Percentiles rank a stretch among this genome's conserved stretches.
Conservation (phyloP, 2,888 invertebrate genomes). For the Cyaniris semiargus region DNA sequence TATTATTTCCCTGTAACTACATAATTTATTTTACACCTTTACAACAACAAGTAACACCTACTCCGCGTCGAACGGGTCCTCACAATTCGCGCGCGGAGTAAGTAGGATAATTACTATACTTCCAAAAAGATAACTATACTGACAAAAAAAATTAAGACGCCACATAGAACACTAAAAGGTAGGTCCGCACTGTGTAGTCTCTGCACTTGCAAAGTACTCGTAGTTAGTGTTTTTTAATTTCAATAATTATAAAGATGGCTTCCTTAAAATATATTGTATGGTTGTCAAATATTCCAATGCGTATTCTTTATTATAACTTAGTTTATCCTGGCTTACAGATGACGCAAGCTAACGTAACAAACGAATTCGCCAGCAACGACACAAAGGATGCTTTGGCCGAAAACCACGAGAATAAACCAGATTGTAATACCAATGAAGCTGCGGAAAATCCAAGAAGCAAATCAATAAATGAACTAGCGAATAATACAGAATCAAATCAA, state of each 20-base stretch:
- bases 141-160: too few species aligned
- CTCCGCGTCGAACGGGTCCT: too few species aligned
- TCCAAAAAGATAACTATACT: too few species aligned
- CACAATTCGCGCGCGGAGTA: too few species aligned
- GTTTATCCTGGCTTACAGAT: slow-evolving; percentile 53
- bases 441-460: not conserved
- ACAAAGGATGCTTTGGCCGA: not conserved
- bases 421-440: not conserved
- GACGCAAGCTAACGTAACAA: slow-evolving; percentile 53
- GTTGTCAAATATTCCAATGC: too few species aligned
- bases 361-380: not conserved
- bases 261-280: too few species aligned
- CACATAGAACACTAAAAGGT: not conserved
- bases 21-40: not conserved
- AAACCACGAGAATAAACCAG: not conserved
- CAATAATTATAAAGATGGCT: not conserved
- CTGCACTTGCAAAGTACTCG: not conserved
- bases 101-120: too few species aligned
- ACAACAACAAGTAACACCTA: too few species aligned
- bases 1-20: slow-evolving; percentile 13
- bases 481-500: not conserved
- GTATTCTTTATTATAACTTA: not conserved
- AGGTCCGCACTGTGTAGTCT: not conserved
- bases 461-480: not conserved
- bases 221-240: not conserved